These are phyloP conservation scores for Mola mola DNA, from an alignment of 2,113 vertebrate species.

Conservation along the genomic window DNA sequence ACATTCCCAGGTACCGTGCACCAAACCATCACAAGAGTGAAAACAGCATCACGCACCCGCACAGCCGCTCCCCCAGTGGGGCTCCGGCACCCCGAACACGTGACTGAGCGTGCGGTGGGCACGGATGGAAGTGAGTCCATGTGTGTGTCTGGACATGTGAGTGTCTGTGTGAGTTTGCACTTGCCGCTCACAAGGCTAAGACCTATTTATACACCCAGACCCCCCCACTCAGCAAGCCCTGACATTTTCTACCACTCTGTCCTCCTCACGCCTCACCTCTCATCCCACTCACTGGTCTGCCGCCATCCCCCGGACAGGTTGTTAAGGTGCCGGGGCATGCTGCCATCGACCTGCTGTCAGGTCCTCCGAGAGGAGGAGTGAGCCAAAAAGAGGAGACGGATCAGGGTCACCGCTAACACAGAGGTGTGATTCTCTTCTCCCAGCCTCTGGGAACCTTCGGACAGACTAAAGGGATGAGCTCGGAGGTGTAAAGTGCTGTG, in stretches of 20 bases:
- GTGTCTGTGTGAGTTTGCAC: conserved; percentile 47
- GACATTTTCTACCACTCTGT: conserved; percentile 37
- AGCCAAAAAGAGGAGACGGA: conserved; percentile 35
- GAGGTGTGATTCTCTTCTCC: conserved; percentile 2
- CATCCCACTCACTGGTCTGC: not conserved
- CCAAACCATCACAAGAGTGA: no score
- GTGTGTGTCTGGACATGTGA: conserved; percentile 55
- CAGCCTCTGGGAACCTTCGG: not conserved
- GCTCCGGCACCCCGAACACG: conserved; percentile 18
- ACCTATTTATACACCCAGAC: conserved; percentile 48
- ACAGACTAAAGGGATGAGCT: no score
- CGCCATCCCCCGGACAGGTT: not conserved
- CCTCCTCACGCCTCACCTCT: not conserved
- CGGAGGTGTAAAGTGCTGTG: no score
- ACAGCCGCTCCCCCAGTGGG: conserved; percentile 4
- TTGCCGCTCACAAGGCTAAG: conserved; percentile 37
- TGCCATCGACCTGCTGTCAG: not conserved
- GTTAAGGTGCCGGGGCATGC: not conserved
- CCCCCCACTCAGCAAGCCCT: conserved; percentile 36
- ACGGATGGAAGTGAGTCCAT: conserved; percentile 28
- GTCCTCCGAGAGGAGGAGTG: not conserved
- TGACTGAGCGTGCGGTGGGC: conserved; percentile 41
- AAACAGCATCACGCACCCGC: not conserved
- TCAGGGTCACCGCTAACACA: conserved; percentile 32
- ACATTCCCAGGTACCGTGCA: no score